Base-by-base conservation (phyloP, 2,797 vertebrate genomes). In the Amniataba percoides region DNA sequence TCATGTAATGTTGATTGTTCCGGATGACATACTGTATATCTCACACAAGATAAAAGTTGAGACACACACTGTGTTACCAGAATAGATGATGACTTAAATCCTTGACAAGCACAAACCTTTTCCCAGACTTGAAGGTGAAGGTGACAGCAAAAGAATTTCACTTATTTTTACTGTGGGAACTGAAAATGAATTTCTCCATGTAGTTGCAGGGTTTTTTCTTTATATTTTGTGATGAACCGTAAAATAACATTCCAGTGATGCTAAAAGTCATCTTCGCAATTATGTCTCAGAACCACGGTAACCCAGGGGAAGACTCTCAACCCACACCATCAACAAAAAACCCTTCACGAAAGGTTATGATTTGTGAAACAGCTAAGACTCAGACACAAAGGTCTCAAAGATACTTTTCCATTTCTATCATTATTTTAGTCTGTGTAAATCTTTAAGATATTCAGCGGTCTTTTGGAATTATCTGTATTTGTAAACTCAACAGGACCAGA, bases 31-130 rank as follows among this genome's bases (percentile, higher is more conserved):
- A 7, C 31, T 36, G 31, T 18, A 43, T n/a, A 51, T 10, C 23
- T 34, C 63, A 12, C 19, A 51, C 19, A 36, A 7, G 53, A 59
- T 40, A 18, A 46, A 45, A 39, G 13, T 52, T 8, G n/a, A 21
- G 34, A 42, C 14, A 45, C 31, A 48, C 48, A 19, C 14, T 19
- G 1, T 52, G 10, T 59, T 15, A 58, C 27, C 2, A 0, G 46
- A 34, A 52, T 46, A 55, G 23, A 46, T 59, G 39, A 55, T 65
- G 13, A 55, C 19, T 14, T 52, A 19, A 23, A 74, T 61, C 48
- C 13, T 36, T 1, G 5, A n/a, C 8, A 40, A 52, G 45, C 3
- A n/a, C 2, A 51, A 64, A 72, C 60, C 7, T 27, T 21, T 49
- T n/a, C 19, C 61, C 2, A 9, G 52, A 7, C 16, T 43, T 36